Evolutionary conservation across 2,888 invertebrate species (phyloP).

Genomic region (Hirudinaria manillensis): DNA sequence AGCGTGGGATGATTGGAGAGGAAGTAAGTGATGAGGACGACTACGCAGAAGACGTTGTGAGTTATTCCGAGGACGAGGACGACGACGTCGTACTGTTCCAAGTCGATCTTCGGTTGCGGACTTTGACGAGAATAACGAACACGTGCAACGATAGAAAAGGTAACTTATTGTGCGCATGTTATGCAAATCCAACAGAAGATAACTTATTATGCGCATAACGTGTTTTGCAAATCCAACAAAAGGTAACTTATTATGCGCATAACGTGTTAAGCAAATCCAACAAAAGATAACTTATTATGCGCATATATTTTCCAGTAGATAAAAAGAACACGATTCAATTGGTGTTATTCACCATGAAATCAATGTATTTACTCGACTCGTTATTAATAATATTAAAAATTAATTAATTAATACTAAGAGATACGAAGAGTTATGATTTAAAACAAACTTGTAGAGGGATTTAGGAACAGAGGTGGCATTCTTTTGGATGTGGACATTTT

Average conservation of each 20-base stretch:
- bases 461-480: slow-evolving; percentile 45
- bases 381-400: too few species aligned
- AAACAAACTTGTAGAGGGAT: slow-evolving; percentile 36
- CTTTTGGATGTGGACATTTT: slow-evolving; percentile 37
- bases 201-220: too few species aligned
- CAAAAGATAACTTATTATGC: too few species aligned
- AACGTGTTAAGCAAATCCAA: too few species aligned
- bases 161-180: too few species aligned
- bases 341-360: too few species aligned
- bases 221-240: too few species aligned
- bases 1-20: slow-evolving; percentile 52
- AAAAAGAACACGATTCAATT: too few species aligned
- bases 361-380: too few species aligned
- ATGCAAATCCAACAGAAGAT: too few species aligned
- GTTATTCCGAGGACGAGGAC: slow-evolving; percentile 41
- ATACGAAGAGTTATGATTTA: neutral
- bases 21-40: slow-evolving; percentile 52
- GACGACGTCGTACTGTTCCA: slow-evolving; percentile 39
- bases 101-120: slow-evolving; percentile 29
- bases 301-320: too few species aligned
- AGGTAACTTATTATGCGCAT: too few species aligned
- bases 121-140: slow-evolving; percentile 13
- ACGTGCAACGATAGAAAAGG: slow-evolving; percentile 9
- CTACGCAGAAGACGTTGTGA: slow-evolving; percentile 49
- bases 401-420: neutral